Base-by-base conservation (phyloP, 2,113 vertebrate species). In the Oncorhynchus mykiss region DNA sequence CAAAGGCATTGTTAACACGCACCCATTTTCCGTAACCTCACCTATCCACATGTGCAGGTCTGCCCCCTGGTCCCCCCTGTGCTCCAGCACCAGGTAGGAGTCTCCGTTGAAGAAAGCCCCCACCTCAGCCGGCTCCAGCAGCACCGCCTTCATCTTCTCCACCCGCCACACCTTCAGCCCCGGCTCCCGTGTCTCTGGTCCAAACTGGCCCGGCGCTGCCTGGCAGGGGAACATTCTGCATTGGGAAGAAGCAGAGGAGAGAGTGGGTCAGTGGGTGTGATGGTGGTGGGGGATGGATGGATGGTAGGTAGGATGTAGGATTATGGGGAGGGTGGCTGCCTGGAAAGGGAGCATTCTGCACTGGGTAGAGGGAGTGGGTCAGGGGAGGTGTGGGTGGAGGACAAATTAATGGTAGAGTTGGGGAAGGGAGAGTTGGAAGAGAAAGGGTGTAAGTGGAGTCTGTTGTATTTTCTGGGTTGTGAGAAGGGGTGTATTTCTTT, bases 31-130 rank as follows among this genome's bases (percentile, higher is more conserved):
- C 14, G 1, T 54, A 14, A 54, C 64, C 94, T 91, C 82, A 96
- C 96, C 96, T n/a, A 96, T 92, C 96, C 97, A 97, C 92, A 97
- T 95, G 89, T 96, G 95, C 72, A 97, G 89, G 72, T 94, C 94
- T 14, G 22, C 81, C 78, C 94, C 94, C 0, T 92, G 86, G 0
- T 93, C 81, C 0, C 93, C 93, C 0, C 89, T 87, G 18, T 96
- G 94, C 72, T 94, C 85, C 86, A 97, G 91, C 75, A 98, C 94
- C 24, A 97, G 90, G 82, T 96, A 97, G 2, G 96, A 93, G 71
- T 97, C 96, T 12, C 96, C 96, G 0, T 94, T 95, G 79, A 89
- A 97, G 87, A 98, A 97, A 27, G 94, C 12, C 0, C 96, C 96
- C 39, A 92, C 77, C 64, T 87, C 88, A 0, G 93, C 89, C 0